Conservation (phyloP, 2,113 vertebrate species). For the Cryptomyrus ogoouensis region DNA sequence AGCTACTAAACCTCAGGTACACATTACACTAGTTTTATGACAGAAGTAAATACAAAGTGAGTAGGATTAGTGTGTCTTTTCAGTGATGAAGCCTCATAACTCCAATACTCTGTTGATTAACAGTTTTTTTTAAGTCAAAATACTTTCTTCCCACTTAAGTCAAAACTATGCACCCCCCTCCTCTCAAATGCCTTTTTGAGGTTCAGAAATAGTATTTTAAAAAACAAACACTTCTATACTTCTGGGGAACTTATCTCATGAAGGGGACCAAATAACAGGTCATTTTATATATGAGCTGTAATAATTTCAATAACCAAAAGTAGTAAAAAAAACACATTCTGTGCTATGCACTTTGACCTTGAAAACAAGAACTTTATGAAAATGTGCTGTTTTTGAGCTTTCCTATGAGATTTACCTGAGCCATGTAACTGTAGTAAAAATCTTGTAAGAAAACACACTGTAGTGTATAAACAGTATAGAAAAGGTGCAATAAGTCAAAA, state of each 20-base stretch:
- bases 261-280: not conserved
- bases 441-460: not conserved
- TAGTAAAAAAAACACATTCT: not conserved
- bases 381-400: not conserved
- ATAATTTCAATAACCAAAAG: not conserved
- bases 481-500: not conserved
- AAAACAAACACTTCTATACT: not conserved
- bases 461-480: not conserved
- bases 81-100: not conserved
- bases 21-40: not conserved
- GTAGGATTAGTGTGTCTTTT: not conserved
- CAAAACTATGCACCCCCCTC: not conserved
- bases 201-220: not conserved
- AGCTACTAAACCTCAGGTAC: not conserved
- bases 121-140: not conserved
- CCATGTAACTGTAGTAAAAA: not conserved
- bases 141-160: not conserved
- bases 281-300: not conserved
- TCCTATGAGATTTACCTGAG: not conserved
- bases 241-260: not conserved
- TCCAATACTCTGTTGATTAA: not conserved
- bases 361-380: not conserved
- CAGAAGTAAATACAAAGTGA: not conserved
- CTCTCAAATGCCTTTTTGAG: not conserved
- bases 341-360: not conserved